These are phyloP conservation scores for Lutraria lutraria DNA, from an alignment of 2,888 invertebrate genomes.

Conservation along the genomic window DNA sequence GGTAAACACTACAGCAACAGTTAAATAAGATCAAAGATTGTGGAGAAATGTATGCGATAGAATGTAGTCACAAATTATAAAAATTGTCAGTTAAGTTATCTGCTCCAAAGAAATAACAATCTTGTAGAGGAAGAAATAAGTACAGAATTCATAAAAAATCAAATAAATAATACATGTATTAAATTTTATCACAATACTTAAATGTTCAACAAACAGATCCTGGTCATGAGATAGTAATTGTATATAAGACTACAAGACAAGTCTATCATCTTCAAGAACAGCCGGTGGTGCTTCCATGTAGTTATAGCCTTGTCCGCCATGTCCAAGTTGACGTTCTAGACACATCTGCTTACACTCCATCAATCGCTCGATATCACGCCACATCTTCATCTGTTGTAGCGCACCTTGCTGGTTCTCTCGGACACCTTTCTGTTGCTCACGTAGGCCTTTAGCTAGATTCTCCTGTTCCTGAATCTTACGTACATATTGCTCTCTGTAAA, in stretches of 20 bases:
- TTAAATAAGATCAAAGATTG: too few species aligned
- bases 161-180: not conserved
- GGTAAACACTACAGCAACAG: too few species aligned
- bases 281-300: conserved; percentile 79
- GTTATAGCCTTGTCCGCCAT: conserved; percentile 65
- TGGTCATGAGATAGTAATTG: not conserved
- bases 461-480: conserved; percentile 90
- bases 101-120: too few species aligned
- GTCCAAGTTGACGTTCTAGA: conserved; percentile 73
- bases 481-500: conserved; percentile 90
- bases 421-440: conserved; percentile 88
- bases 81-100: not conserved
- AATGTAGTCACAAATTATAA: too few species aligned
- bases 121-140: not conserved
- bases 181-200: not conserved
- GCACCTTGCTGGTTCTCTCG: conserved; percentile 88
- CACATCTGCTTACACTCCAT: conserved; percentile 86
- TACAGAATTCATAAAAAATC: not conserved
- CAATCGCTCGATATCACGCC: conserved; percentile 88
- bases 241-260: conserved; percentile 75
- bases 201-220: not conserved
- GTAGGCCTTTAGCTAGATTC: conserved; percentile 87
- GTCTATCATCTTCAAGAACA: conserved; percentile 81
- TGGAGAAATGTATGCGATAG: too few species aligned
- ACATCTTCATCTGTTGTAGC: conserved; percentile 88